Conservation (phyloP, 2,797 vertebrate species). For the Gallinago stenura region DNA sequence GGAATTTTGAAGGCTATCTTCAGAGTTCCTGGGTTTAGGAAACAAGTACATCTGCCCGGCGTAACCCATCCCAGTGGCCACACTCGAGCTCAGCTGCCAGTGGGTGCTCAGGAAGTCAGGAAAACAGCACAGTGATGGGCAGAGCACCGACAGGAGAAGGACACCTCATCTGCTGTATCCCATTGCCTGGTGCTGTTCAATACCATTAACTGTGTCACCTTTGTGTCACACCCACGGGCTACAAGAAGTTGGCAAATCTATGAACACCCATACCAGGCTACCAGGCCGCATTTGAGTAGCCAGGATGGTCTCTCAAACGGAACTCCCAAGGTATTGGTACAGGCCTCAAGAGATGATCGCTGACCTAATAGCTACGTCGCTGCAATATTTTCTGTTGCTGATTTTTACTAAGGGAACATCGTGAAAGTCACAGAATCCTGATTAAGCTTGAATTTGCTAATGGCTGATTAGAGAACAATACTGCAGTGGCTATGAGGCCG, state of each 20-base stretch:
- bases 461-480: neutral
- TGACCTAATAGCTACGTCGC: neutral
- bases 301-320: neutral
- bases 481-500: neutral
- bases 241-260: neutral
- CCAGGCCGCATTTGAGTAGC: neutral
- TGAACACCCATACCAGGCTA: neutral
- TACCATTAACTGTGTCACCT: neutral
- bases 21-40: neutral
- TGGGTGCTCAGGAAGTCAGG: neutral
- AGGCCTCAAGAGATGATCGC: neutral
- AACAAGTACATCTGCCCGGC: neutral
- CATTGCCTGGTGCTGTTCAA: neutral
- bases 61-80: neutral
- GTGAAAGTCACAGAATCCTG: neutral
- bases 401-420: neutral
- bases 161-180: neutral
- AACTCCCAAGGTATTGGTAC: neutral
- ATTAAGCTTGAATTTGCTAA: neutral
- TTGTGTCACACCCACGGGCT: neutral
- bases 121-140: neutral
- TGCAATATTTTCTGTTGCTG: neutral
- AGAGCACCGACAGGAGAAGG: neutral
- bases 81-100: neutral
- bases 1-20: neutral